These are phyloP conservation scores for Gavialis gangeticus DNA, from an alignment of 2,113 vertebrate species.

Conservation along the genomic window DNA sequence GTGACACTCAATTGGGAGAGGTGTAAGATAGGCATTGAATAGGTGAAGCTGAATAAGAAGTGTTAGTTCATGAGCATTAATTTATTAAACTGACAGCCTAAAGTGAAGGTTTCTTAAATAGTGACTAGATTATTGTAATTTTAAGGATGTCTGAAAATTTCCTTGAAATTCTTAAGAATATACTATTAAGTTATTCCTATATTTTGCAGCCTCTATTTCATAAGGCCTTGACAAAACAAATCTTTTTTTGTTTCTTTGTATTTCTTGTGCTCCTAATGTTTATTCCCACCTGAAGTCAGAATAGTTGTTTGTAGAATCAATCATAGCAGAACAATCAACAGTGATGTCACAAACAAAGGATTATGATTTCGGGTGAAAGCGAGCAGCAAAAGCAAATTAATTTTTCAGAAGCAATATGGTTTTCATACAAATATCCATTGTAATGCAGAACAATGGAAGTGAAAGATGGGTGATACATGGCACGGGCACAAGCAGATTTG, in stretches of 20 bases:
- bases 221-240: neutral
- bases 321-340: conserved; percentile 6
- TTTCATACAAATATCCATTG: conserved; percentile 4
- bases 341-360: conserved; percentile 26
- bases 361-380: conserved; percentile 36
- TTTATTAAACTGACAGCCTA: neutral
- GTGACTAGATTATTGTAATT: neutral
- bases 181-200: neutral
- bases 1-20: neutral
- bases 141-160: neutral
- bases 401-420: conserved; percentile 37
- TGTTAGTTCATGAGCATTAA: neutral
- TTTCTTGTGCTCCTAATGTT: conserved; percentile 13
- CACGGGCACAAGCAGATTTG: neutral
- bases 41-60: neutral
- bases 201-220: neutral
- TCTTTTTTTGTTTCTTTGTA: neutral
- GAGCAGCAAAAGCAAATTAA: conserved; percentile 18
- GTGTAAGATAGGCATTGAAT: neutral
- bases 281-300: conserved; percentile 43
- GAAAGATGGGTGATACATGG: neutral
- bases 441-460: neutral
- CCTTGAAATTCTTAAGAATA: neutral
- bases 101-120: neutral
- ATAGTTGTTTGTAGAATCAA: conserved; percentile 16